These are phyloP conservation scores for Cavia porcellus DNA, from an alignment of 2,113 vertebrate species.

Conservation along the genomic window DNA sequence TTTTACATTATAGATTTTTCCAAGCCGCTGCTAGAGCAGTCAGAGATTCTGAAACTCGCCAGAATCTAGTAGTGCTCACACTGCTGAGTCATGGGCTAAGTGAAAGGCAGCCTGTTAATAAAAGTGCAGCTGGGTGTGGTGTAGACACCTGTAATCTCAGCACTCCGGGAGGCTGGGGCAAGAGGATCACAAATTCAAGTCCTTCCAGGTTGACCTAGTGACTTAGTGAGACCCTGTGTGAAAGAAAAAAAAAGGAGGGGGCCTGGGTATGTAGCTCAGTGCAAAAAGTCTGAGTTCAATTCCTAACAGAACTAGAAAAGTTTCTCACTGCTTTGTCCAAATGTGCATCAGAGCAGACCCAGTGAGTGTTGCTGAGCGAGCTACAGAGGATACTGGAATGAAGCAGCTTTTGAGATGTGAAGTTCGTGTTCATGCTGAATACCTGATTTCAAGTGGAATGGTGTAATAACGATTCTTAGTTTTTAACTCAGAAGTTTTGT, in stretches of 20 bases:
- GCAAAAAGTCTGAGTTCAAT: background rate
- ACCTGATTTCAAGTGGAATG: background rate
- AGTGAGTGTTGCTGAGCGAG: background rate
- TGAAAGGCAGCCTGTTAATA: background rate
- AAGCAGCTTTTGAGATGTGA: background rate
- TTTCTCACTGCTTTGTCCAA: background rate
- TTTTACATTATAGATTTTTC: background rate
- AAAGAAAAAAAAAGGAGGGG: background rate
- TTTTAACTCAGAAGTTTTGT: background rate
- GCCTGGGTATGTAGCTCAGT: background rate
- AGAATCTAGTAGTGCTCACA: background rate
- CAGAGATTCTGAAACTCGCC: background rate
- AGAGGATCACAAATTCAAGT: background rate
- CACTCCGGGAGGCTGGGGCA: background rate
- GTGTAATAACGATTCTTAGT: background rate
- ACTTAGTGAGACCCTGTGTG: background rate
- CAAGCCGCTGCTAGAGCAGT: background rate
- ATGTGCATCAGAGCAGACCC: background rate
- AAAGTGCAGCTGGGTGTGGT: background rate
- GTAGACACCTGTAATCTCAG: background rate
- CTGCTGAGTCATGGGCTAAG: background rate
- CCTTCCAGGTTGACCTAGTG: background rate
- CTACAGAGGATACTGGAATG: background rate
- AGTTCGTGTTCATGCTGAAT: background rate
- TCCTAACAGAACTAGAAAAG: background rate